Conservation (phyloP, 2,797 vertebrate genomes). For the Peromyscus melanophrys region DNA sequence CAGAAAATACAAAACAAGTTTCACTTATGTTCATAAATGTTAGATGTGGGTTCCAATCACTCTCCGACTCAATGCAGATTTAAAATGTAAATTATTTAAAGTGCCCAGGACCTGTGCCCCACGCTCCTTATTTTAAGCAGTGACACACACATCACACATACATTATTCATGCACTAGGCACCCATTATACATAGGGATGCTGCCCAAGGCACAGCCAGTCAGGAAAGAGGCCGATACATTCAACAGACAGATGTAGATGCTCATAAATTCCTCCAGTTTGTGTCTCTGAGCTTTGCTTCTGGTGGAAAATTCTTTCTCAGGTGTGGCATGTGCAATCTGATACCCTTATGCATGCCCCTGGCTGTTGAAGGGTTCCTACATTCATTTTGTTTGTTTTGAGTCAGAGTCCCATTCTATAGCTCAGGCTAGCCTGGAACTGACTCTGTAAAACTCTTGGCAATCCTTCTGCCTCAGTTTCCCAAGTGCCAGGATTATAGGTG, state of each 20-base stretch:
- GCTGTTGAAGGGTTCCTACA: background rate
- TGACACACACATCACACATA: background rate
- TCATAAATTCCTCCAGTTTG: background rate
- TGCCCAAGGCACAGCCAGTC: background rate
- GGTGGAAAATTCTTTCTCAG: background rate
- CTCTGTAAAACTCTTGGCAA: background rate
- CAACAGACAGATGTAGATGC: background rate
- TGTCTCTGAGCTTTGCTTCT: background rate
- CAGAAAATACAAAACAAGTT: conserved; percentile 49
- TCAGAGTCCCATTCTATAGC: background rate
- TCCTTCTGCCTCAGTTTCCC: background rate
- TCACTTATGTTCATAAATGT: conserved; percentile 76
- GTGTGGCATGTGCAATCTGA: background rate
- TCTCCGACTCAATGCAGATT: conserved; percentile 70
- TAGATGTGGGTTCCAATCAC: conserved; percentile 60
- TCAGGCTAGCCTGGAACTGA: too few relatives aligned
- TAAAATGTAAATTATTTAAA: conserved; percentile 80
- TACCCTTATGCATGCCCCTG: background rate
- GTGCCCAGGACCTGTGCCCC: conserved; percentile 33
- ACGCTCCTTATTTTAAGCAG: conserved; percentile 62
- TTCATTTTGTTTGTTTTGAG: background rate
- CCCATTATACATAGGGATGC: accelerated
- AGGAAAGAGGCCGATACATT: background rate
- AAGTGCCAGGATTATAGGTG: background rate
- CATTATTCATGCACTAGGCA: conserved; percentile 49